phyloP scores from a whole-genome alignment of 2,797 vertebrate genomes.

The Intellagama lesueurii region DNA sequence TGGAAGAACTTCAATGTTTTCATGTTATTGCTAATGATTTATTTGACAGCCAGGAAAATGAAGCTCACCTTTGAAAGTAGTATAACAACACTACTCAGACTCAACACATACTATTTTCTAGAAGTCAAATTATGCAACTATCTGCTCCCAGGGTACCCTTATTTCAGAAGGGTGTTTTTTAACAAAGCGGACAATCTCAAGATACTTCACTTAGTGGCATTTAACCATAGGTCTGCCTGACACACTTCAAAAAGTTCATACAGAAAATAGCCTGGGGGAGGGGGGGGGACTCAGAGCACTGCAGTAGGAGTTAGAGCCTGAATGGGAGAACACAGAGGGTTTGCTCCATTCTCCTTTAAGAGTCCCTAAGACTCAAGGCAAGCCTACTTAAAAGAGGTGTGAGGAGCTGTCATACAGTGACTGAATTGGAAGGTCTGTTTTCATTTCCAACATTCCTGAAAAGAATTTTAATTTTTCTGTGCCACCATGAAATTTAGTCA shows the following conservation, averaged over 20 bases:
- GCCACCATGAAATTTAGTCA: not conserved
- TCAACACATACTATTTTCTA: not conserved
- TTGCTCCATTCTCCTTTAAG: not conserved
- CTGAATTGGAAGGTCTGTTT: not conserved
- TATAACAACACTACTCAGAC: not conserved
- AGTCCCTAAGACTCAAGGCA: slow-evolving; percentile 4
- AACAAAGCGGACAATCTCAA: slow-evolving; percentile 1
- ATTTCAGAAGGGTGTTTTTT: not conserved
- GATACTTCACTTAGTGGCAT: not conserved
- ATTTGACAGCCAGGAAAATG: slow-evolving; percentile 30
- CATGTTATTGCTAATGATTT: slow-evolving; percentile 31
- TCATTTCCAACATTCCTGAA: not conserved
- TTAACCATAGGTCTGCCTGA: not conserved
- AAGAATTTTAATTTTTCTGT: not conserved
- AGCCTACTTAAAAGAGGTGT: not conserved
- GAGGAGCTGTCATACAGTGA: not conserved
- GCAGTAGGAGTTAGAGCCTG: not conserved
- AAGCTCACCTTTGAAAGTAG: not conserved
- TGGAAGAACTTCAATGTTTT: slow-evolving; percentile 31
- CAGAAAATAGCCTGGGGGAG: not conserved
- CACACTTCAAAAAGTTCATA: not conserved
- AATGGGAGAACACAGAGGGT: not conserved
- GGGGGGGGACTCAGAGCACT: not conserved
- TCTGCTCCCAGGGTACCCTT: not conserved
- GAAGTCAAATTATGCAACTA: slow-evolving; percentile 6